Evolutionary conservation across 1,140 invertebrate species (phyloP).

Genomic region (Archivesica marissinica): DNA sequence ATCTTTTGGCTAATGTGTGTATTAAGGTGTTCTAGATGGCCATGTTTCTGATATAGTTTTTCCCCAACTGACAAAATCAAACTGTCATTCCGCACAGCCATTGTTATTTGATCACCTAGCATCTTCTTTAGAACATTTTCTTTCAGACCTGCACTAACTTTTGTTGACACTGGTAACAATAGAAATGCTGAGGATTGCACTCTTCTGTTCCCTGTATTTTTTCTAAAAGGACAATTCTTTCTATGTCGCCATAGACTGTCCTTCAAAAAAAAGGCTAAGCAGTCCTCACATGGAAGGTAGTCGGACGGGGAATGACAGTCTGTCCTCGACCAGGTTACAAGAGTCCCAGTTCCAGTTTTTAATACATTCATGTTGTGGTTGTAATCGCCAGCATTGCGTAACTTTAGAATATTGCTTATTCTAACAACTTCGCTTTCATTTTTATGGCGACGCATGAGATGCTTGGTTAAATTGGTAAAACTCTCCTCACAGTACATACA

Average conservation of each 20-base stretch:
- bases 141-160: slow-evolving; percentile 54
- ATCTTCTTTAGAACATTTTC: slow-evolving; percentile 59
- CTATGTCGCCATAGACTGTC: slow-evolving; percentile 58
- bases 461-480: slow-evolving; percentile 62
- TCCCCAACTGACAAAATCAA: slow-evolving; percentile 59
- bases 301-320: slow-evolving; percentile 12
- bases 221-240: slow-evolving; percentile 57
- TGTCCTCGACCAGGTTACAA: slow-evolving; percentile 54
- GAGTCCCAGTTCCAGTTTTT: slow-evolving; percentile 47
- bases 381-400: slow-evolving; percentile 64
- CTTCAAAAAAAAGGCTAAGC: slow-evolving; percentile 64
- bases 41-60: slow-evolving; percentile 65
- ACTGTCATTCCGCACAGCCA: slow-evolving; percentile 60
- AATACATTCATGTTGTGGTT: slow-evolving; percentile 59
- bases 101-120: slow-evolving; percentile 52
- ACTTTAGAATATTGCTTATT: slow-evolving; percentile 4
- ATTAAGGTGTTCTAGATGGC: slow-evolving; percentile 56
- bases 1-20: slow-evolving; percentile 62
- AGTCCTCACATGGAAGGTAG: slow-evolving; percentile 64
- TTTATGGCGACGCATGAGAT: slow-evolving; percentile 47
- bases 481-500: slow-evolving; percentile 57
- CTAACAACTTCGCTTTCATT: slow-evolving; percentile 42
- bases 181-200: slow-evolving; percentile 27
- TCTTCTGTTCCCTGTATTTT: slow-evolving; percentile 21
- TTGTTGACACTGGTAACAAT: slow-evolving; percentile 43